phyloP scores from a whole-genome alignment of 2,797 vertebrate genomes.

The Euphonia xanthogaster region DNA sequence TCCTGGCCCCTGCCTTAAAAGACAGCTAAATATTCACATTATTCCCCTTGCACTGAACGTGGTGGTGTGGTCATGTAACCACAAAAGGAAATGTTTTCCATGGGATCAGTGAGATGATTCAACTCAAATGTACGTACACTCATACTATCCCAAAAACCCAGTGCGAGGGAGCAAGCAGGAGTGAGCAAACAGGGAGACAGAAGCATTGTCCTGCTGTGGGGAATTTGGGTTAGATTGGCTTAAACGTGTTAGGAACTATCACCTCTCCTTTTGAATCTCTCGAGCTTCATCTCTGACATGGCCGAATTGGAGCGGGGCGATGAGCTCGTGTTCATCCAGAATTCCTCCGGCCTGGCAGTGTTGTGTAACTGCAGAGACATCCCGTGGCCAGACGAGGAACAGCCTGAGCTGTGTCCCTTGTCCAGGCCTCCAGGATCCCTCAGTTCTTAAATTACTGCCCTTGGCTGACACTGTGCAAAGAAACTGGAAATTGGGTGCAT shows the following conservation, averaged over 20 bases:
- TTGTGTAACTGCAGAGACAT: constrained; percentile 15
- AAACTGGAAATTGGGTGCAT: neutral
- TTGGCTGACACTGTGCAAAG: neutral
- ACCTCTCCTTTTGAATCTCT: neutral
- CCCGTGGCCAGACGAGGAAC: constrained; percentile 22
- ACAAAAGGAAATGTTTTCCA: constrained; percentile 48
- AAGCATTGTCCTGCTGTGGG: accelerated
- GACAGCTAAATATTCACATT: neutral
- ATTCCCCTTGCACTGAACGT: neutral
- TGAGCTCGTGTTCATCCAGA: neutral
- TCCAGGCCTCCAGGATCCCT: neutral
- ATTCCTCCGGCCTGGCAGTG: neutral
- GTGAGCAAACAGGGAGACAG: accelerated
- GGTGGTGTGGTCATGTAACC: neutral
- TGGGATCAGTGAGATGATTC: constrained; percentile 5
- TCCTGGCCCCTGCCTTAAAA: neutral
- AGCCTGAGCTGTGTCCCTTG: neutral
- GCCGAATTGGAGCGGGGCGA: neutral
- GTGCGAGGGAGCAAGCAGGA: accelerated
- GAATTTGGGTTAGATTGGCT: neutral
- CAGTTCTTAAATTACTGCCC: neutral
- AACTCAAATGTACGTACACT: neutral
- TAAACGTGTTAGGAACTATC: neutral
- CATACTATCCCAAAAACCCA: neutral
- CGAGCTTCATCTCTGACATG: neutral